phyloP scores from a whole-genome alignment of 1,140 invertebrate species.

The Bilobella aurantiaca region DNA sequence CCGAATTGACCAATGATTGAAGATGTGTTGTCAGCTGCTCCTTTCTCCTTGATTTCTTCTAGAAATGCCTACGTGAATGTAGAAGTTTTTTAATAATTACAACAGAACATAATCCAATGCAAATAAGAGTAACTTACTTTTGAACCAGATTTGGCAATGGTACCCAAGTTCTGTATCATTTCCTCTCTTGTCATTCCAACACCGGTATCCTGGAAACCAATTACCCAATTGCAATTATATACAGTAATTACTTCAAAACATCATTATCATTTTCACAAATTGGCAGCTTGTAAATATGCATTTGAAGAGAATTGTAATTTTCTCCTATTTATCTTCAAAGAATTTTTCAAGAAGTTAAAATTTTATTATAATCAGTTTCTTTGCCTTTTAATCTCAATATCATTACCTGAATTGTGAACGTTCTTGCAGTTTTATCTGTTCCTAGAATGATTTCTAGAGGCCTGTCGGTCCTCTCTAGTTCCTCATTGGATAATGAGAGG shows the following conservation, averaged over 20 bases:
- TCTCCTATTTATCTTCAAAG: no score
- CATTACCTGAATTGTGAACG: constrained; percentile 69
- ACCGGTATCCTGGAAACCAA: constrained; percentile 63
- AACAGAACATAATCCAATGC: neutral
- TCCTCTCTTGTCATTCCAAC: constrained; percentile 91
- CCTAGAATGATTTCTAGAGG: constrained; percentile 75
- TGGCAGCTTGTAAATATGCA: no score
- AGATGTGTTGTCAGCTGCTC: constrained; percentile 48
- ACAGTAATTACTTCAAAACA: no score
- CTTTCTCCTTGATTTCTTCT: constrained; percentile 60
- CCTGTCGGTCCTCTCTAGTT: constrained; percentile 35
- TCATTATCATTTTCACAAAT: no score
- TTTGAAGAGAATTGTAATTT: no score
- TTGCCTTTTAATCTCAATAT: no score
- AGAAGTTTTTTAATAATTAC: neutral
- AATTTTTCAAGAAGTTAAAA: no score
- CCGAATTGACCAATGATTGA: constrained; percentile 96
- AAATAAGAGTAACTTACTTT: no score
- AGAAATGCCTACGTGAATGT: constrained; percentile 60
- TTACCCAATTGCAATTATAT: constrained; percentile 10
- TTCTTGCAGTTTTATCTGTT: constrained; percentile 76
- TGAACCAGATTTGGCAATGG: constrained; percentile 89
- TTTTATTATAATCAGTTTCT: no score
- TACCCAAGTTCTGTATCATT: constrained; percentile 79
- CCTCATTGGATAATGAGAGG: constrained; percentile 45